A percentile compares a stretch with the other conserved stretches of the same genome.
Conservation (phyloP, 1,140 invertebrate species). For the Nephotettix cincticeps region DNA sequence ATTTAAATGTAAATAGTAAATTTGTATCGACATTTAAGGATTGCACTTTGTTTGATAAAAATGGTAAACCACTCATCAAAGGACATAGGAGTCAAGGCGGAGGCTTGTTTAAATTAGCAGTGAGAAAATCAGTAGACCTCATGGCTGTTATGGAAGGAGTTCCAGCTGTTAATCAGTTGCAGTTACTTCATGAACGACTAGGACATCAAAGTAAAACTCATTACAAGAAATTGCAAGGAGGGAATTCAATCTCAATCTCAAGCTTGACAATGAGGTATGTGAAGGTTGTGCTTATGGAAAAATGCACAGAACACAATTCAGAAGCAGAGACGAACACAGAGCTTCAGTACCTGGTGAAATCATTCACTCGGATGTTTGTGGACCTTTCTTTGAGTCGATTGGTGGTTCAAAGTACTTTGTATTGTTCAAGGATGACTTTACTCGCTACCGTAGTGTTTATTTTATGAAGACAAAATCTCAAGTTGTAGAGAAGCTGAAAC, state of each 20-base stretch:
- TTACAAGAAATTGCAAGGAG: slow-evolving; percentile 21
- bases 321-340: slow-evolving; percentile 21
- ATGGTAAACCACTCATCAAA: not conserved
- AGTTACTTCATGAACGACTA: not conserved
- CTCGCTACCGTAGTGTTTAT: slow-evolving; percentile 38
- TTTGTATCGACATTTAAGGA: not conserved
- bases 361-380: slow-evolving; percentile 37
- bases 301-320: slow-evolving; percentile 35
- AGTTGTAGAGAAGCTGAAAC: slow-evolving; percentile 38
- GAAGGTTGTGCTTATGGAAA: slow-evolving; percentile 42
- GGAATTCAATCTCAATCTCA: not conserved
- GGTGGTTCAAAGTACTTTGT: slow-evolving; percentile 41
- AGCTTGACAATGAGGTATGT: slow-evolving; percentile 28
- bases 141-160: not conserved
- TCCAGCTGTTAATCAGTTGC: not conserved
- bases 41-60: not conserved
- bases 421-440: slow-evolving; percentile 41
- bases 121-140: not conserved
- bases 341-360: slow-evolving; percentile 34
- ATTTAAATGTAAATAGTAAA: not conserved
- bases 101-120: not conserved
- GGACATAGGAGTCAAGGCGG: not conserved
- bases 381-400: not conserved
- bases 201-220: not conserved
- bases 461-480: slow-evolving; percentile 46